phyloP scores from a whole-genome alignment of 1,140 invertebrate genomes.

The Daktulosphaira vitifoliae region DNA sequence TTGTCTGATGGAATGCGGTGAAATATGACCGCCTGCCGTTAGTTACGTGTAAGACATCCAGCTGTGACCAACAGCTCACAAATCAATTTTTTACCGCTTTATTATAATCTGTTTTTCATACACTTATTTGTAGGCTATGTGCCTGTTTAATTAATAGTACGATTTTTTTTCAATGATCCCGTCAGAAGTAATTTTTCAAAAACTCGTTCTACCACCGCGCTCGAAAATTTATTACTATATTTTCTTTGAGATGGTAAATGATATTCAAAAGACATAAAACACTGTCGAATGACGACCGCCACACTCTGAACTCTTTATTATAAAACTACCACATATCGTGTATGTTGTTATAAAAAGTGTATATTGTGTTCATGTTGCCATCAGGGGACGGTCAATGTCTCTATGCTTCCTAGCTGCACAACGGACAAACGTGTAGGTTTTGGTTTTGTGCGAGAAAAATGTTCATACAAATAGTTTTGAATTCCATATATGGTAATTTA shows the following conservation, averaged over 20 bases:
- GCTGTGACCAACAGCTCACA: constrained; percentile 30
- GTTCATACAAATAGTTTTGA: no score
- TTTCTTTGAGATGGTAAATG: constrained; percentile 7
- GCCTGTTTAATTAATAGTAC: constrained; percentile 32
- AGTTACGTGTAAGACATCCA: constrained; percentile 19
- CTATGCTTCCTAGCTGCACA: no score
- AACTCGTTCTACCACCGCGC: constrained; percentile 16
- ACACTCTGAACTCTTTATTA: no score
- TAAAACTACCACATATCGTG: background rate
- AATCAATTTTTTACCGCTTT: constrained; percentile 30
- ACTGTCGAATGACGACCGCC: background rate
- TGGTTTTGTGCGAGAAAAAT: no score
- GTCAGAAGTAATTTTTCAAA: constrained; percentile 32
- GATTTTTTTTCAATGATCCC: constrained; percentile 33
- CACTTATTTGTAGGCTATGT: background rate
- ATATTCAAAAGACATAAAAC: constrained; percentile 24
- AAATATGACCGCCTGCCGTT: constrained; percentile 33
- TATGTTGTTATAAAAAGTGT: constrained; percentile 1
- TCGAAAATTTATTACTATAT: no score
- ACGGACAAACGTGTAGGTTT: no score
- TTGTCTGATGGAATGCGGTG: constrained; percentile 17
- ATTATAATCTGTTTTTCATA: constrained; percentile 30
- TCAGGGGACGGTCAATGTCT: no score
- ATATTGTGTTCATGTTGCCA: background rate
- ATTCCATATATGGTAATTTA: no score